These are phyloP conservation scores for Crenuchus spilurus DNA, from an alignment of 2,797 vertebrate genomes.

Conservation along the genomic window DNA sequence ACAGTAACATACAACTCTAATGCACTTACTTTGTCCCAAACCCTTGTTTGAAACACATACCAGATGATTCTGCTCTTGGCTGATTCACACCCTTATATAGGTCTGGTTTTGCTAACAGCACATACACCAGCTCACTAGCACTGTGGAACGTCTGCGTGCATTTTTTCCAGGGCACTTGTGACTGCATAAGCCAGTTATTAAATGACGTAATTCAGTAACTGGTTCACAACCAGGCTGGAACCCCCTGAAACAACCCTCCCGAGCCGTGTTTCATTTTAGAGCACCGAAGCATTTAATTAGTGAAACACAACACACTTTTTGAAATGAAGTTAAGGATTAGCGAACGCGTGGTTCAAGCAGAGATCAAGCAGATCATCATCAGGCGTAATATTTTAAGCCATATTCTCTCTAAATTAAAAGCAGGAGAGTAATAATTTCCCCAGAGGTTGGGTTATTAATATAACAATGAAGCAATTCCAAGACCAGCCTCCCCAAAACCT, in stretches of 20 bases:
- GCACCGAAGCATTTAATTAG: slow-evolving; percentile 22
- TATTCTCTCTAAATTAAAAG: slow-evolving; percentile 18
- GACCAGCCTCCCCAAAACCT: background rate
- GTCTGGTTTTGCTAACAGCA: too few relatives aligned
- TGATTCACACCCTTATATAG: too few relatives aligned
- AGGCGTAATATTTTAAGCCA: slow-evolving; percentile 21
- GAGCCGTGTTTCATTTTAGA: background rate
- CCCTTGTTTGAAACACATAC: too few relatives aligned
- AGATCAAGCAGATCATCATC: background rate
- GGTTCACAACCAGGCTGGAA: background rate
- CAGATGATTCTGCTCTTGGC: too few relatives aligned
- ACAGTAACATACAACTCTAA: too few relatives aligned
- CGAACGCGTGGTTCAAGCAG: background rate
- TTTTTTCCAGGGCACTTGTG: slow-evolving; percentile 2
- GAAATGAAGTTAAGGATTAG: slow-evolving; percentile 5
- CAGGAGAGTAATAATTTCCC: slow-evolving; percentile 18
- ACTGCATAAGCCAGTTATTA: slow-evolving; percentile 1
- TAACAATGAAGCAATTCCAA: background rate
- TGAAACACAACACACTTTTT: slow-evolving; percentile 19
- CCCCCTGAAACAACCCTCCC: slow-evolving; percentile 6
- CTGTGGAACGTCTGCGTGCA: background rate
- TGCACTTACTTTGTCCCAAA: too few relatives aligned
- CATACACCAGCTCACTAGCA: background rate
- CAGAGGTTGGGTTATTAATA: slow-evolving; percentile 11
- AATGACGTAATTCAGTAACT: slow-evolving; percentile 22